Evolutionary conservation across 1,140 invertebrate genomes (phyloP).

Genomic region (Drosophila erecta): DNA sequence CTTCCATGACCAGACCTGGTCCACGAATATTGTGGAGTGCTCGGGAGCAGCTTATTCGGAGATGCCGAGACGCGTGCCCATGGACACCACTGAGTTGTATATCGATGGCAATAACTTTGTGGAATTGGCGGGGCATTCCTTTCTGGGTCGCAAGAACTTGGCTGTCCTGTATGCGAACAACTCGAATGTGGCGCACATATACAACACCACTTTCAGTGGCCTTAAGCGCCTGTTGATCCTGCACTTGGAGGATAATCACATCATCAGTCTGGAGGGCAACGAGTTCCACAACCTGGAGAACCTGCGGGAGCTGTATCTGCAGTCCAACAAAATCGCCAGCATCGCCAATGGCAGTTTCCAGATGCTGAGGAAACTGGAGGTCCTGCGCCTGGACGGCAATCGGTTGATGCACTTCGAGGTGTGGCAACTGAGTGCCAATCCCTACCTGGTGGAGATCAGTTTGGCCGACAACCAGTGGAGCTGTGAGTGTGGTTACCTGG

Average conservation of each 20-base stretch:
- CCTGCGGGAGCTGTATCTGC: conserved; percentile 93
- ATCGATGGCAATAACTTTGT: conserved; percentile 95
- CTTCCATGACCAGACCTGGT: conserved; percentile 97
- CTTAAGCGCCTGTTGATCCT: conserved; percentile 90
- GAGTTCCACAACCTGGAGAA: conserved; percentile 93
- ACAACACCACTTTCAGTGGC: conserved; percentile 96
- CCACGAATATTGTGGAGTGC: conserved; percentile 96
- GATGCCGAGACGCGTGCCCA: conserved; percentile 94
- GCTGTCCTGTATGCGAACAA: conserved; percentile 94
- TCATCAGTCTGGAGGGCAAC: conserved; percentile 92
- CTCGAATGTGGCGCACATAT: conserved; percentile 92
- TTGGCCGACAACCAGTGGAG: conserved; percentile 95
- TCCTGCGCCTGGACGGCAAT: conserved; percentile 94
- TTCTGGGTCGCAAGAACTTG: conserved; percentile 95
- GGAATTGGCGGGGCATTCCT: conserved; percentile 94
- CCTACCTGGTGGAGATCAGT: conserved; percentile 91
- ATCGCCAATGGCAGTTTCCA: conserved; percentile 94
- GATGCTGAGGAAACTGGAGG: conserved; percentile 91
- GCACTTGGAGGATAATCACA: conserved; percentile 94
- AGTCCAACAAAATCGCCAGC: conserved; percentile 93
- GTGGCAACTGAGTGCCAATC: conserved; percentile 91
- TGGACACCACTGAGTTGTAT: conserved; percentile 97
- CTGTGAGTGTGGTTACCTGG: conserved; percentile 94
- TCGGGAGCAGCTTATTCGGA: conserved; percentile 91
- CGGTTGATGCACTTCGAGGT: conserved; percentile 91